Conservation (phyloP, 35 echinoderm and acorn worm species). For the Ptychodera flava region DNA sequence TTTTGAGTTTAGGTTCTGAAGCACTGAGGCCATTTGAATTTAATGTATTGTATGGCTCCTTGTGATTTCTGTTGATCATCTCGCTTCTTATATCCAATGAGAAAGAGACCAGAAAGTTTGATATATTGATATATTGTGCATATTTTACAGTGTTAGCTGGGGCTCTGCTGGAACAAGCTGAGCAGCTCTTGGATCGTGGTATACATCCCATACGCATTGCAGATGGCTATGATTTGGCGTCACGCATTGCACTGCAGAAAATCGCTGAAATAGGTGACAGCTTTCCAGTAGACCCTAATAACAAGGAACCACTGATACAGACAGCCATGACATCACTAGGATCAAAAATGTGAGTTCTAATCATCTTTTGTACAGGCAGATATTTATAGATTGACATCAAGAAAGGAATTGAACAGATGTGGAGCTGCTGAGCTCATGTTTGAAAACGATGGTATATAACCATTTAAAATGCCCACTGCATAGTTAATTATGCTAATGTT, state of each 20-base stretch:
- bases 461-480: too few relatives aligned
- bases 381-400: neutral
- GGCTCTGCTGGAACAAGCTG: slow-evolving; percentile 85
- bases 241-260: slow-evolving; percentile 65
- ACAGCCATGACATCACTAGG: slow-evolving; percentile 95
- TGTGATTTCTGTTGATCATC: too few relatives aligned
- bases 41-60: too few relatives aligned
- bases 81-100: too few relatives aligned
- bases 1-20: too few relatives aligned
- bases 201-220: slow-evolving; percentile 94
- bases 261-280: slow-evolving; percentile 76
- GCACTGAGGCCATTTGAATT: too few relatives aligned
- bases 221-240: slow-evolving; percentile 93
- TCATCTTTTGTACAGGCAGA: neutral
- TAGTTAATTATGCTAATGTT: too few relatives aligned
- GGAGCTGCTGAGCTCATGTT: neutral
- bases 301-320: slow-evolving; percentile 80
- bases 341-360: slow-evolving; percentile 89
- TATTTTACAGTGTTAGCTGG: slow-evolving; percentile 68
- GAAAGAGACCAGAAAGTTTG: too few relatives aligned
- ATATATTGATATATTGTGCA: too few relatives aligned
- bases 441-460: too few relatives aligned
- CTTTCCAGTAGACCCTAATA: slow-evolving; percentile 65
- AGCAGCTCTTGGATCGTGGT: slow-evolving; percentile 69
- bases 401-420: neutral